Conservation (phyloP, 2,888 invertebrate species). For the Pyrrhosoma nymphula region DNA sequence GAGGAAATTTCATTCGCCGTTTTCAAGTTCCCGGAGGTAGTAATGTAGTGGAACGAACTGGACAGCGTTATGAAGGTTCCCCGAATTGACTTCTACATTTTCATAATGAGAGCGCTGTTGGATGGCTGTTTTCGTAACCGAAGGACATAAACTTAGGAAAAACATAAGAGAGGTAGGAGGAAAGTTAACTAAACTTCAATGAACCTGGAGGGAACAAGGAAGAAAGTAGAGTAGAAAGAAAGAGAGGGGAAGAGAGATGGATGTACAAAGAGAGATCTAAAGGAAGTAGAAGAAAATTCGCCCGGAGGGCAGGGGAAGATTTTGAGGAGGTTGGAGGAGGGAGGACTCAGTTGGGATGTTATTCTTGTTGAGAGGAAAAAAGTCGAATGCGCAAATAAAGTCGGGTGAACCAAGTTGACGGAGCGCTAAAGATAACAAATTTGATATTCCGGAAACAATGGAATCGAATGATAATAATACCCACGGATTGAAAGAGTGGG, state of each 20-base stretch:
- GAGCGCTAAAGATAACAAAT: conserved; percentile 24
- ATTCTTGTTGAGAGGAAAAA: conserved; percentile 30
- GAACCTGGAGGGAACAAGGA: neutral
- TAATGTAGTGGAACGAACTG: neutral
- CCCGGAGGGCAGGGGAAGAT: neutral
- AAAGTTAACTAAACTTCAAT: neutral
- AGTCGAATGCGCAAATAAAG: conserved; percentile 31
- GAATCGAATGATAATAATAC: conserved; percentile 35
- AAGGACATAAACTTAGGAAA: conserved; percentile 25
- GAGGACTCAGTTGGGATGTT: neutral
- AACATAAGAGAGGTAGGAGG: neutral
- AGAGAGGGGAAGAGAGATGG: too few species aligned
- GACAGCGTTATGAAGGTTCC: neutral
- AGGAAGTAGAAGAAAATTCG: neutral
- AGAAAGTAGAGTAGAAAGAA: neutral
- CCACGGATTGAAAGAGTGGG: neutral
- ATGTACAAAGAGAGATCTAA: too few species aligned
- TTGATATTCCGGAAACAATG: conserved; percentile 17
- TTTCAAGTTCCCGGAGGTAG: neutral
- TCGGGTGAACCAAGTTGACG: neutral
- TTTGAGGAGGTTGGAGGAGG: neutral
- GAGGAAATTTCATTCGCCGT: neutral
- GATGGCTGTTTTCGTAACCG: neutral
- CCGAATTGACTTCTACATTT: neutral
- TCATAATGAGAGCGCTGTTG: neutral